Evolutionary conservation across 2,888 invertebrate genomes (phyloP).

Genomic region (Pediacus dermestoides): DNA sequence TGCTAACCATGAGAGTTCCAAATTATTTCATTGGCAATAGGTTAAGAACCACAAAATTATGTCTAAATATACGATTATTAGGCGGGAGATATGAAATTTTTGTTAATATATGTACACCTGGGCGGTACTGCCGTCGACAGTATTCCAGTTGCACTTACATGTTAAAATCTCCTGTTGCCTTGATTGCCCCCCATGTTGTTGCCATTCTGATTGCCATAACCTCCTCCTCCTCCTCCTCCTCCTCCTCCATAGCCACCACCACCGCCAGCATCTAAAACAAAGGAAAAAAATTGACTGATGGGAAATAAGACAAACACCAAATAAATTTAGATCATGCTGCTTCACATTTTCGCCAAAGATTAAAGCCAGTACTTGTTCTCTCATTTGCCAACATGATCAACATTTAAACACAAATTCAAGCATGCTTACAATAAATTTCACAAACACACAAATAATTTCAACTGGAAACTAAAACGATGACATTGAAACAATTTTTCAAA

Average conservation of each 20-base stretch:
- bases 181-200: constrained; percentile 44
- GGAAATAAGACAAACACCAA: too few relatives aligned
- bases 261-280: constrained; percentile 40
- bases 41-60: neutral
- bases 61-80: constrained; percentile 1
- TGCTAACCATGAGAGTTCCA: too few relatives aligned
- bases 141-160: constrained; percentile 41
- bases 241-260: constrained; percentile 47
- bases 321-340: too few relatives aligned
- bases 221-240: constrained; percentile 41
- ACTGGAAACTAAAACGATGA: too few relatives aligned
- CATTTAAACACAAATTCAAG: too few relatives aligned
- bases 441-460: too few relatives aligned
- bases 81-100: neutral
- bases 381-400: too few relatives aligned
- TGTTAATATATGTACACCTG: constrained; percentile 28
- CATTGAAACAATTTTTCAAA: too few relatives aligned
- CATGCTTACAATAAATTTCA: too few relatives aligned
- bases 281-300: constrained; percentile 12
- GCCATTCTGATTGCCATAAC: constrained; percentile 45
- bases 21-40: neutral
- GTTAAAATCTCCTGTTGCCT: constrained; percentile 41
- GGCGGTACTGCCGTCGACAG: constrained; percentile 25
- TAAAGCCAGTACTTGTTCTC: too few relatives aligned
- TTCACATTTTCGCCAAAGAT: too few relatives aligned